These are phyloP conservation scores for Actinia tenebrosa DNA, from an alignment of 64 coral and sea anemone genomes.

Conservation along the genomic window DNA sequence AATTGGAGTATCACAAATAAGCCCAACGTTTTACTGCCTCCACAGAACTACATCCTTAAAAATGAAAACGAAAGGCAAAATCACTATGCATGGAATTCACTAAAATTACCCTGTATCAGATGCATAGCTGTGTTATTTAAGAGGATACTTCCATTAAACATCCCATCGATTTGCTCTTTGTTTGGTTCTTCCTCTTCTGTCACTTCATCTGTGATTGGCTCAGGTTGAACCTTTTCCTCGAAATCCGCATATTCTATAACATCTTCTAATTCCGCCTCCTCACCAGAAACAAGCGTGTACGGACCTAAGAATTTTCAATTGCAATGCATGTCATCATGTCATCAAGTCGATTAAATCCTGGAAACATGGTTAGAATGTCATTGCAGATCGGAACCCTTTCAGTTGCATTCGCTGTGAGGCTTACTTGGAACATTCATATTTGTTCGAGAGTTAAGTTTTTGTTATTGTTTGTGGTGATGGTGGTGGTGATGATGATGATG, in stretches of 20 bases:
- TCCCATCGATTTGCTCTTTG: background rate
- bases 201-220: background rate
- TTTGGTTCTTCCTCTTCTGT: constrained; percentile 33
- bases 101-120: constrained; percentile 19
- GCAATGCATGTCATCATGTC: background rate
- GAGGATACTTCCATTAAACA: constrained; percentile 11
- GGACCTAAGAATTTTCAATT: constrained; percentile 10
- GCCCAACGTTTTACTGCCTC: too few relatives aligned
- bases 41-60: too few relatives aligned
- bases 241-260: constrained; percentile 56
- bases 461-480: too few relatives aligned
- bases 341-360: too few relatives aligned
- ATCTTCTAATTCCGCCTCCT: constrained; percentile 24
- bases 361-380: too few relatives aligned
- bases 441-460: too few relatives aligned
- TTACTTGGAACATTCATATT: too few relatives aligned
- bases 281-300: constrained; percentile 16
- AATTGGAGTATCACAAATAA: too few relatives aligned
- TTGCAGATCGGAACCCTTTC: too few relatives aligned
- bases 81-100: background rate
- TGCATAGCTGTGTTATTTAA: background rate
- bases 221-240: background rate
- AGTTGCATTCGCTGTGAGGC: too few relatives aligned
- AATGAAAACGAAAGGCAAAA: too few relatives aligned
- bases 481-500: too few relatives aligned